Percentiles rank a stretch among this genome's conserved stretches.
Conservation (phyloP, 2,888 invertebrate genomes). For the Ectemnius continuus region DNA sequence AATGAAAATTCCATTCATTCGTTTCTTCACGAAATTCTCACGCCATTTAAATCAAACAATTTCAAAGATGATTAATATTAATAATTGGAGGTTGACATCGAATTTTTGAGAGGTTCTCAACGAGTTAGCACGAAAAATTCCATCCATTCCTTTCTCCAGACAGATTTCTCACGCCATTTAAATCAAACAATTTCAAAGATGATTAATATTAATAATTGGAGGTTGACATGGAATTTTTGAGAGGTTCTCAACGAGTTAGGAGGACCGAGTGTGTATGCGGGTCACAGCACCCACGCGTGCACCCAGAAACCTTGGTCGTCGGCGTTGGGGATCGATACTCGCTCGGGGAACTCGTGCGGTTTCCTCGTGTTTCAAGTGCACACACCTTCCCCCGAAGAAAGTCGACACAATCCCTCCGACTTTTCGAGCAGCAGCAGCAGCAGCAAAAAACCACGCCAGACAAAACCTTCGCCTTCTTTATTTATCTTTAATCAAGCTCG, state of each 20-base stretch:
- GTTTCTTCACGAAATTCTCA: no score
- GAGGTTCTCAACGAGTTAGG: background rate
- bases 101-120: no score
- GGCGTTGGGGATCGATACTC: constrained; percentile 48
- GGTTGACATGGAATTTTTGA: constrained; percentile 10
- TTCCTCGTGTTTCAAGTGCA: constrained; percentile 28
- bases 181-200: no score
- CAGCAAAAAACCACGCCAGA: background rate
- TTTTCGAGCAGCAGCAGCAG: background rate
- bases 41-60: no score
- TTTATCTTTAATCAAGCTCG: no score
- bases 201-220: no score
- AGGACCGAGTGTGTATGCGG: constrained; percentile 20
- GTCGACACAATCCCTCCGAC: background rate
- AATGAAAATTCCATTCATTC: no score
- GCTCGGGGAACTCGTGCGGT: constrained; percentile 49
- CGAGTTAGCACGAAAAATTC: constrained; percentile 26
- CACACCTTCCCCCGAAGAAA: background rate
- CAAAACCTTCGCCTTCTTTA: no score
- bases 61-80: no score
- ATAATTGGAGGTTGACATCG: no score
- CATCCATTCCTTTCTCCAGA: no score
- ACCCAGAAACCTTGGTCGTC: constrained; percentile 46
- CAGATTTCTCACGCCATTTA: no score
- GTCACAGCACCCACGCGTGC: constrained; percentile 41